Conservation (phyloP, 2,113 vertebrate species). For the Zosterops hypoxanthus region DNA sequence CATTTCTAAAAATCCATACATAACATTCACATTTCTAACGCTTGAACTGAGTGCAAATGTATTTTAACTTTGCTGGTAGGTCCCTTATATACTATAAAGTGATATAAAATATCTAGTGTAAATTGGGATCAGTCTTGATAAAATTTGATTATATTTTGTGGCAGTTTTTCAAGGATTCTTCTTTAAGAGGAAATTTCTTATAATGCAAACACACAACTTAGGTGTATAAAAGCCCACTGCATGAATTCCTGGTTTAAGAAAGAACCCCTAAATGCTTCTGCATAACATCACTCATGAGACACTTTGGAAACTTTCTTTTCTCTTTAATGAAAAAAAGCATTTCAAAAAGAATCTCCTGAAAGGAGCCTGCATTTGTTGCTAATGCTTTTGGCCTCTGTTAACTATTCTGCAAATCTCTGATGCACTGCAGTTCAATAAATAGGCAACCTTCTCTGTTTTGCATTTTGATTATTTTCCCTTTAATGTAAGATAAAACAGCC, state of each 20-base stretch:
- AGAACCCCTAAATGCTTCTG: not conserved
- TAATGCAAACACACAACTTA: not conserved
- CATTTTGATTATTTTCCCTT: constrained; percentile 20
- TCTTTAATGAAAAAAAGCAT: not conserved
- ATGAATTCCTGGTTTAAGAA: not conserved
- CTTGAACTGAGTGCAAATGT: not conserved
- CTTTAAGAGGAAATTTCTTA: not conserved
- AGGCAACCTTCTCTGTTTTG: not conserved
- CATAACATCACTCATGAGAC: not conserved
- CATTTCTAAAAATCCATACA: not conserved
- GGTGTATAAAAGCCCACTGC: not conserved
- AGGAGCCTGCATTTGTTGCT: not conserved
- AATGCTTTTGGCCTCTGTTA: constrained; percentile 14
- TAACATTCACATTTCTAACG: not conserved
- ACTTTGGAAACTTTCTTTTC: not conserved
- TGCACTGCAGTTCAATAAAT: not conserved
- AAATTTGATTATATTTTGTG: not conserved
- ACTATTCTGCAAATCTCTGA: constrained; percentile 2
- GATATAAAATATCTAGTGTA: not conserved
- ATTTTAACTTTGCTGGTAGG: not conserved
- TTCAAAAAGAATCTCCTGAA: not conserved
- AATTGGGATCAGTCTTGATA: not conserved
- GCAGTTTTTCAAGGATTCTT: not conserved
- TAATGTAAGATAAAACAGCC: not conserved
- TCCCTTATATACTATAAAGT: not conserved